Base-by-base conservation (phyloP, 2,113 vertebrate genomes). In the Halichoerus grypus region DNA sequence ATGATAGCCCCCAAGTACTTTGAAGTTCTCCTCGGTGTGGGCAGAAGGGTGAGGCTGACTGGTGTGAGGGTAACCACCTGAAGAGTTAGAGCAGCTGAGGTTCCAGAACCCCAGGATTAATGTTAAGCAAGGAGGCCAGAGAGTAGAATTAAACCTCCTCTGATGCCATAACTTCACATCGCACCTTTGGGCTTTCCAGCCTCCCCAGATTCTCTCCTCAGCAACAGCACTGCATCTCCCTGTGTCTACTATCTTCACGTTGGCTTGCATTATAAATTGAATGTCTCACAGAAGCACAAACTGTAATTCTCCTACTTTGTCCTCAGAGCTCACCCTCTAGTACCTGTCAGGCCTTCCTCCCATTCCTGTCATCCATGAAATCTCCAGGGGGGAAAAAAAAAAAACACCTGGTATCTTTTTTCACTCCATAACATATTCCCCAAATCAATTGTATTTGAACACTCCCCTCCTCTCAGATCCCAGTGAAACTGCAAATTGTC, bases 361-460 rank as follows among this genome's bases (percentile, higher is more conserved):
- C 65, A 89, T 89, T 92, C 11, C 57, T 88, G 4, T 69, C 96
- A 76, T 92, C 31, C 13, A 14, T 31, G 8, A 96, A 89, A 72
- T 49, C 79, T 31, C 21, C 16, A 22, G 26, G 39, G 39, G 39
- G 4, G 1, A 0, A 7, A 33, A 0, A 4, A 33, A 1, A 4
- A 85, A 42, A 21, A 31, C 7, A 91, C 22, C 1, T 76, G 69
- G 5, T 42, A 53, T 80, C 1, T 82, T 15, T 85, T 79, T 69
- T 85, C 12, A 88, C 39, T 80, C 42, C 67, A 42, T 59, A 88
- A 74, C 53, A 31, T 55, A 49, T 49, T 71, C n/a, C 63, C 42
- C 28, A 88, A 82, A 81, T 57, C 36, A 72, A 31, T 22, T 69
- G 1, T 49, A 53, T 93, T 84, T 92, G 49, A 61, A 91, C 57